Conservation (phyloP, 2,113 vertebrate genomes). For the Ursus arctos region DNA sequence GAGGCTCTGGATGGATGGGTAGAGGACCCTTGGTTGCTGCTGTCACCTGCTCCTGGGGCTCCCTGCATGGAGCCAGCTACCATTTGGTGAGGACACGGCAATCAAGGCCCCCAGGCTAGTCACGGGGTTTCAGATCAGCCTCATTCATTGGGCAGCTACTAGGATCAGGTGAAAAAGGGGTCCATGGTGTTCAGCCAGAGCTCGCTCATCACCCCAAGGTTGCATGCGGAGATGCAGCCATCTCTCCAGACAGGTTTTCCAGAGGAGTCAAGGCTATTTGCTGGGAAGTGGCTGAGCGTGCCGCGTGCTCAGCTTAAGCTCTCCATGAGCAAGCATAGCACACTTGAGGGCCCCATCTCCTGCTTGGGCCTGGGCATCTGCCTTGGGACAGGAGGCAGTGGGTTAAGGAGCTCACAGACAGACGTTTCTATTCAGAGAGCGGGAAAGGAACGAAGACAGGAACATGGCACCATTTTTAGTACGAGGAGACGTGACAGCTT, state of each 20-base stretch:
- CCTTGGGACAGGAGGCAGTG: rapidly evolving
- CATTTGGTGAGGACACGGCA: rapidly evolving
- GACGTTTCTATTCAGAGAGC: slow-evolving; percentile 38
- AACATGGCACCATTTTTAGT: slow-evolving; percentile 47
- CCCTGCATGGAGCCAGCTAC: not conserved
- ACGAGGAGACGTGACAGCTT: slow-evolving; percentile 48
- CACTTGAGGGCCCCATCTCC: rapidly evolving
- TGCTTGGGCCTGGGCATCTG: not conserved
- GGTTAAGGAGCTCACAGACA: not conserved
- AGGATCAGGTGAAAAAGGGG: not conserved
- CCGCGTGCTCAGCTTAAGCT: too few relatives aligned
- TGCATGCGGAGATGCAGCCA: not conserved
- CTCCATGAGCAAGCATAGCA: rapidly evolving
- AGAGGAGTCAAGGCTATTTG: not conserved
- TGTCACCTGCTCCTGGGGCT: rapidly evolving
- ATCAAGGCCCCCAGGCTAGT: not conserved
- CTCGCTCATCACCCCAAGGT: not conserved
- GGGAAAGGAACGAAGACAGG: not conserved
- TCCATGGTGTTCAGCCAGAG: not conserved
- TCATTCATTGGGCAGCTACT: not conserved
- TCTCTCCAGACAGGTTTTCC: not conserved
- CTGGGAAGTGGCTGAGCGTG: not conserved
- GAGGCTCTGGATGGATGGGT: not conserved
- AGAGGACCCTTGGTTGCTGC: not conserved
- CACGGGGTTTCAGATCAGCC: not conserved